Base-by-base conservation (phyloP, 2,113 vertebrate genomes). In the Labeo rohita region DNA sequence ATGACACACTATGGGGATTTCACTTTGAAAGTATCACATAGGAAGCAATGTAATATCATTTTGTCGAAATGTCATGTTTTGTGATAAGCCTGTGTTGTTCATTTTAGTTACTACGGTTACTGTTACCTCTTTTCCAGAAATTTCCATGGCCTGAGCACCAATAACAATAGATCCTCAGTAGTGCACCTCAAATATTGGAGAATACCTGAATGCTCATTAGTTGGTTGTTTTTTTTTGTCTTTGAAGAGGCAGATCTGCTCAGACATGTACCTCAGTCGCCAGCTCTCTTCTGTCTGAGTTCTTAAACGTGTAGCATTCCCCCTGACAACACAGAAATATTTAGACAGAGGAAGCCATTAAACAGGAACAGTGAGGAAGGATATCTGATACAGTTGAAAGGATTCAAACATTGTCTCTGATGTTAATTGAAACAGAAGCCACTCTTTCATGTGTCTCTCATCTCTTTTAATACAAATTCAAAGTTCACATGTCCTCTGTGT, bases 381-480 rank as follows among this genome's bases (percentile, higher is more conserved):
- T 72, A 49, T 93, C 93, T 91, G 88, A 87, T 89, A 0, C 23
- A 80, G 83, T 89, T 91, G 87, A 59, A 87, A 90, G 77, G 84
- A 87, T 91, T 91, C 88, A 91, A 91, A 93, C 82, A 8, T n/a
- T 43, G 89, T 47, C 56, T 63, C 88, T 89, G 82, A 77, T 54
- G 74, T 52, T 50, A 28, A 8, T 1, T 52, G 11, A 76, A 28
- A 76, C 73, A 76, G n/a, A 34, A 28, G 73, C 73, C 23, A 18
- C 12, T 34, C 49, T 77, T 34, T 77, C 74, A 54, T 77, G n/a
- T 54, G 49, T 54, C 23, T 77, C 8, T 77, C 23, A 54, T 77
- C 74, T 16, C 47, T 77, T 76, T 50, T 15, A 76, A 49, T 23
- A 34, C 74, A 76, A 16, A 50, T 75, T 6, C 13, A 52, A 0